phyloP scores from a whole-genome alignment of 2,113 vertebrate genomes.

The Cnemophilus loriae region DNA sequence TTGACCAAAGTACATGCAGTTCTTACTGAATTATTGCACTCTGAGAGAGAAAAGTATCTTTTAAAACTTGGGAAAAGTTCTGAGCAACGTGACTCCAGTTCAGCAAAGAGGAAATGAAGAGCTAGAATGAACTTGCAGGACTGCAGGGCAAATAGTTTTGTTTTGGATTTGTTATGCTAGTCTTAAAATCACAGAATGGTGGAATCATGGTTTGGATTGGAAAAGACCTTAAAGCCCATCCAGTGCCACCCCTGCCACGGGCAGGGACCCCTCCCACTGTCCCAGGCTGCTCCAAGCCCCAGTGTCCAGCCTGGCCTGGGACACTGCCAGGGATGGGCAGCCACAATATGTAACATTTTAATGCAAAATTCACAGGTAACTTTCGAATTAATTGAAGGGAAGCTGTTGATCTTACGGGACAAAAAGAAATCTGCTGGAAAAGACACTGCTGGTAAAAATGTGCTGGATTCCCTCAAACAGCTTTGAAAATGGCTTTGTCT shows the following conservation, averaged over 20 bases:
- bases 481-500: not conserved
- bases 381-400: not conserved
- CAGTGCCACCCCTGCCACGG: not conserved
- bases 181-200: not conserved
- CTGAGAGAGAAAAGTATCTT: not conserved
- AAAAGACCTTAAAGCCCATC: rapidly evolving
- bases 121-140: not conserved
- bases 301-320: rapidly evolving
- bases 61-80: not conserved
- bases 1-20: not conserved
- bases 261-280: not conserved
- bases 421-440: not conserved
- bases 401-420: not conserved
- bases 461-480: not conserved
- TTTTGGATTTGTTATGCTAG: not conserved
- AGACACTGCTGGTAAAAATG: not conserved
- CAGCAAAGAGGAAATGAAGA: not conserved
- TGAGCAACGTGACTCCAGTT: not conserved
- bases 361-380: not conserved
- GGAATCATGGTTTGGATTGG: not conserved
- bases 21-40: not conserved
- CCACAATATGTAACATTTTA: not conserved
- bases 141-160: not conserved
- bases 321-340: not conserved
- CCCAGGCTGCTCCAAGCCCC: not conserved